A percentile compares a stretch with the other conserved stretches of the same genome.
Conservation (phyloP, 1,140 invertebrate genomes). For the Drosophila pseudoananassae region DNA sequence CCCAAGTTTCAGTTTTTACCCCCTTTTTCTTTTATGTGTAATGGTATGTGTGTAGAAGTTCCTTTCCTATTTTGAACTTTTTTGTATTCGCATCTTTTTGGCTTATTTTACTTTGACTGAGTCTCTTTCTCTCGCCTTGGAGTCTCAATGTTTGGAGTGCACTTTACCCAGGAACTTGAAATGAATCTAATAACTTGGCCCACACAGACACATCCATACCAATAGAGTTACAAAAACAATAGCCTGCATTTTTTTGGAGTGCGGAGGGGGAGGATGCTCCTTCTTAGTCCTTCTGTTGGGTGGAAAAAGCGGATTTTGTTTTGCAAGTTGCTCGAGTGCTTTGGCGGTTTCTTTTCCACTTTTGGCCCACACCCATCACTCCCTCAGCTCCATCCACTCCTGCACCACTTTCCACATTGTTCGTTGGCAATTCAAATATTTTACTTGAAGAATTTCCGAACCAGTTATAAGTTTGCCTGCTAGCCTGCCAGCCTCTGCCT, state of each 20-base stretch:
- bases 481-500: neutral
- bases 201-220: conserved; percentile 23
- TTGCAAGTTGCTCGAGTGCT: conserved; percentile 69
- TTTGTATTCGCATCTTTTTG: conserved; percentile 45
- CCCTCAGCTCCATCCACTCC: conserved; percentile 4
- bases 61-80: conserved; percentile 25
- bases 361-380: conserved; percentile 1
- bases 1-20: conserved; percentile 32
- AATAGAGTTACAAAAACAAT: conserved; percentile 40
- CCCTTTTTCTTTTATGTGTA: conserved; percentile 1
- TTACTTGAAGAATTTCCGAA: conserved; percentile 62
- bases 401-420: conserved; percentile 58
- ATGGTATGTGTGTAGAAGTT: neutral
- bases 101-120: conserved; percentile 74
- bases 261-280: conserved; percentile 2
- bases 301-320: conserved; percentile 64
- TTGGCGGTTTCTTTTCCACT: conserved; percentile 60
- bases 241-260: conserved; percentile 17
- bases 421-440: conserved; percentile 74
- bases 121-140: conserved; percentile 31
- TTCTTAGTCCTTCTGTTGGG: conserved; percentile 15
- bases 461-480: conserved; percentile 62
- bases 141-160: conserved; percentile 73
- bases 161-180: conserved; percentile 77
- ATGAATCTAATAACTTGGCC: conserved; percentile 79